These are phyloP conservation scores for Pomacea canaliculata DNA, from an alignment of 2,888 invertebrate genomes.

Conservation along the genomic window DNA sequence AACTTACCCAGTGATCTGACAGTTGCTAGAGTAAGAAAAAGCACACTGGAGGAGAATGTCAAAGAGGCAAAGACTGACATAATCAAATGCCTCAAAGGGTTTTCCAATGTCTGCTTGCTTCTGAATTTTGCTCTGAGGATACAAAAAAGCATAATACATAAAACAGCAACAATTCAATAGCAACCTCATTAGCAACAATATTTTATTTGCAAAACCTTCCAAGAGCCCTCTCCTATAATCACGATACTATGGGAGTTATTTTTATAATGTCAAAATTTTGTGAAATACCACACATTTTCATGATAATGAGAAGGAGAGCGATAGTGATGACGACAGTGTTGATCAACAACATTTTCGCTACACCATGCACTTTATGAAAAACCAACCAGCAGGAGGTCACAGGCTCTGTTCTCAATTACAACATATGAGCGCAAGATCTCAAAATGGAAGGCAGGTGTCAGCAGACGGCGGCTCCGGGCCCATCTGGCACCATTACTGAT, in stretches of 20 bases:
- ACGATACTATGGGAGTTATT: background rate
- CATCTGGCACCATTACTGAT: slow-evolving; percentile 47
- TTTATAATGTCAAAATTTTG: no score
- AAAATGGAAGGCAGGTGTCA: slow-evolving; percentile 34
- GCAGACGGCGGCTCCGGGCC: slow-evolving; percentile 48
- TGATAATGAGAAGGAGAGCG: background rate
- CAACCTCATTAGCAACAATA: background rate
- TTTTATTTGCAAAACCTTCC: background rate
- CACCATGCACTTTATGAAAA: no score
- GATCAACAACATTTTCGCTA: background rate
- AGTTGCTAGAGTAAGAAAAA: slow-evolving; percentile 34
- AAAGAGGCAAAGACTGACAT: slow-evolving; percentile 27
- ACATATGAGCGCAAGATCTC: slow-evolving; percentile 38
- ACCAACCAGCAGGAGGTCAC: slow-evolving; percentile 16
- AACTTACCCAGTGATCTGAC: slow-evolving; percentile 33
- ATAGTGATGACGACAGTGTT: background rate
- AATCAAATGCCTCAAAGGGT: slow-evolving; percentile 32
- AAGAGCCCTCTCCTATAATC: background rate
- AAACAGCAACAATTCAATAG: no score
- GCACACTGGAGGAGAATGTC: slow-evolving; percentile 35
- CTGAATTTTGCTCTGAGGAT: slow-evolving; percentile 25
- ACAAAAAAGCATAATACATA: background rate
- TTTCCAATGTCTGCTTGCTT: slow-evolving; percentile 9
- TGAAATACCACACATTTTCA: background rate
- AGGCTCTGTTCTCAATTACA: slow-evolving; percentile 39